Evolutionary conservation across 1,140 invertebrate species (phyloP), one percentile per base, ranked within the genome.

Genomic region (Psilanteris sp.): DNA sequence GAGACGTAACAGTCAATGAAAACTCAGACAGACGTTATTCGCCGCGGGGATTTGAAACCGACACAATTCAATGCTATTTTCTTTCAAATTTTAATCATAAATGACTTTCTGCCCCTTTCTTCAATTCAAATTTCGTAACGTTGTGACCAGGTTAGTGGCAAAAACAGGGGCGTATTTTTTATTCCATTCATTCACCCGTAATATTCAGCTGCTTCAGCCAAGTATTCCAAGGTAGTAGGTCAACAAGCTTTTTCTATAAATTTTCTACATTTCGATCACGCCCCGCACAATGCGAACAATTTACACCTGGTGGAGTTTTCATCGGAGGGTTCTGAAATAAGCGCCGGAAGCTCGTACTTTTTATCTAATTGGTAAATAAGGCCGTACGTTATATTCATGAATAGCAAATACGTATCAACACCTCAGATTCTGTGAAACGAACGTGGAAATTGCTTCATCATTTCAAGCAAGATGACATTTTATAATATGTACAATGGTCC

Each of bases 311-410:
- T 10, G 11, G 57, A 34, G 13, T 55, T 62, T 71, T 62, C 37
- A 39, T 34, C 34, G 11, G 26, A 55, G 43, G 43, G 26, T 64
- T 13, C 18, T 7, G 22, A 55, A 43, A 44, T 55, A 32, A 72
- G 34, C 50, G 26, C 50, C 57, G 57, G 68, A 64, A 64, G 50
- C 48, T 46, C 0, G 16, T 34, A 50, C 50, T 34, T 72, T 64
- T 48, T 14, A 43, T 26, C 52, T 72, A 72, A 72, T 72, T 64
- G 57, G 57, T 64, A 64, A 72, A 72, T 64, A 64, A 71, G 67
- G 9, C 4, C 13, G n/a, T 10, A n/a, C 44, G 29, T 27, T 41
- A 43, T 18, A 46, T 54, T 54, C 31, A 15, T 62, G 46, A 62
- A 62, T 62, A 37, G 55, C 34, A 32, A 54, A 43, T 20, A 43